A percentile compares a stretch with the other conserved stretches of the same genome.
These are phyloP conservation scores for Hypolimnas misippus DNA, from an alignment of 2,888 invertebrate genomes.

Conservation along the genomic window DNA sequence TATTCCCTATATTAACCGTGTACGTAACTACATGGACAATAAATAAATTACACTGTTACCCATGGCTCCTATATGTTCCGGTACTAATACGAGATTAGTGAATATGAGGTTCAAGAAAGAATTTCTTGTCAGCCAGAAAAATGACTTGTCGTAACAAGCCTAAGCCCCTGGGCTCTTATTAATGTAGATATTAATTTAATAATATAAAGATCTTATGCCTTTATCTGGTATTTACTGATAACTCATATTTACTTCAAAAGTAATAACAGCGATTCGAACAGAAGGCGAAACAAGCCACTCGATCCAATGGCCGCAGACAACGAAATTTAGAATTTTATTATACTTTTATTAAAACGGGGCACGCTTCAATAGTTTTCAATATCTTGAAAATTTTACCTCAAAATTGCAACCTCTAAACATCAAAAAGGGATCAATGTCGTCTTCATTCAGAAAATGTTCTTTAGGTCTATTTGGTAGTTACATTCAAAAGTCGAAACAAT, in stretches of 20 bases:
- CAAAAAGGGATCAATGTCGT: conserved; percentile 4
- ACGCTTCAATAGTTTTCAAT: conserved; percentile 12
- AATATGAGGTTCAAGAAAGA: not conserved
- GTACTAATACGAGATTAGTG: conserved; percentile 1
- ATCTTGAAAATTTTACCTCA: conserved; percentile 4
- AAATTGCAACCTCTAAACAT: conserved; percentile 1
- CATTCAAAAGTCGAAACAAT: conserved; percentile 16
- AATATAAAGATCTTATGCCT: not conserved
- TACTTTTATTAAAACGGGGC: conserved; percentile 17
- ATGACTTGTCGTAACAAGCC: not conserved
- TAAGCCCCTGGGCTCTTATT: not conserved
- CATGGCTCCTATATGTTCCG: not conserved
- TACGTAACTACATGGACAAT: not conserved
- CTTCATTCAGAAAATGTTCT: not conserved
- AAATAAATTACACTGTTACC: not conserved
- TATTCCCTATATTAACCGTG: not conserved
- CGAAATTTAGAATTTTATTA: conserved; percentile 15
- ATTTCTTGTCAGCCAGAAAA: conserved; percentile 7
- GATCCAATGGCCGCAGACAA: not conserved
- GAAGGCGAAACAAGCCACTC: not conserved
- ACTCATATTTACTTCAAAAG: not conserved
- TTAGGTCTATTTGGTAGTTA: conserved; percentile 9
- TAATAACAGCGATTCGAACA: conserved; percentile 1
- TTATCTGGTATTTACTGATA: not conserved
- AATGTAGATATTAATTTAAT: not conserved